A percentile compares a stretch with the other conserved stretches of the same genome.
These are phyloP conservation scores for Nymphalis c-album DNA, from an alignment of 2,888 invertebrate species.

Conservation along the genomic window DNA sequence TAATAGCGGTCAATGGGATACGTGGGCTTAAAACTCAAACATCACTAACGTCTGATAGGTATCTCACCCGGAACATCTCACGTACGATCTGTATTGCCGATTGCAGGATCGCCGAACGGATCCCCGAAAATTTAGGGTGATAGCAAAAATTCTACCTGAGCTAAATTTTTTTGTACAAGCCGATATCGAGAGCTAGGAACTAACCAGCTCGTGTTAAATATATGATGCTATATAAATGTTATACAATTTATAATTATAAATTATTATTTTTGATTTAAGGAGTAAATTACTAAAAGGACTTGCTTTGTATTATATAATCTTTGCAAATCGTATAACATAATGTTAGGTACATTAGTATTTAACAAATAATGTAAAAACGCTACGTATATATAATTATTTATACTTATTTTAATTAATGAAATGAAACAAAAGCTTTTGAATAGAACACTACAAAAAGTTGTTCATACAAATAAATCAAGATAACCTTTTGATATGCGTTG, in stretches of 20 bases:
- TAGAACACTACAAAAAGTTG: neutral
- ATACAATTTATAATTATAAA: neutral
- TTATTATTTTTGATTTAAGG: neutral
- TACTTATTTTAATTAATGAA: neutral
- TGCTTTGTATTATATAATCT: no score
- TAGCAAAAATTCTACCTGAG: slow-evolving; percentile 54
- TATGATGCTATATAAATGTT: neutral
- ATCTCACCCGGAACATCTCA: slow-evolving; percentile 65
- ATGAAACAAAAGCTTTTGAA: neutral
- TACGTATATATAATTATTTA: no score
- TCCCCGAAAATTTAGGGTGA: slow-evolving; percentile 57
- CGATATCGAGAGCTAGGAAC: slow-evolving; percentile 16
- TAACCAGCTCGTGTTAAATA: no score
- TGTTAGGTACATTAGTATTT: no score
- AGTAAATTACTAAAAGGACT: neutral
- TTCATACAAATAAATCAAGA: slow-evolving; percentile 23
- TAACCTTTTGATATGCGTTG: slow-evolving; percentile 26
- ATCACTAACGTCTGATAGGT: slow-evolving; percentile 56
- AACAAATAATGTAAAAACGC: no score
- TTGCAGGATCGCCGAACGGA: slow-evolving; percentile 57
- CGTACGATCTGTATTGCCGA: slow-evolving; percentile 76
- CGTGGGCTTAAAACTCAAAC: slow-evolving; percentile 63
- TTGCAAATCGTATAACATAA: no score
- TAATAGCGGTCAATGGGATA: slow-evolving; percentile 50
- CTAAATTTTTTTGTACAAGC: slow-evolving; percentile 20